phyloP scores from a whole-genome alignment of 2,113 vertebrate genomes.

The Ailuropoda melanoleuca region DNA sequence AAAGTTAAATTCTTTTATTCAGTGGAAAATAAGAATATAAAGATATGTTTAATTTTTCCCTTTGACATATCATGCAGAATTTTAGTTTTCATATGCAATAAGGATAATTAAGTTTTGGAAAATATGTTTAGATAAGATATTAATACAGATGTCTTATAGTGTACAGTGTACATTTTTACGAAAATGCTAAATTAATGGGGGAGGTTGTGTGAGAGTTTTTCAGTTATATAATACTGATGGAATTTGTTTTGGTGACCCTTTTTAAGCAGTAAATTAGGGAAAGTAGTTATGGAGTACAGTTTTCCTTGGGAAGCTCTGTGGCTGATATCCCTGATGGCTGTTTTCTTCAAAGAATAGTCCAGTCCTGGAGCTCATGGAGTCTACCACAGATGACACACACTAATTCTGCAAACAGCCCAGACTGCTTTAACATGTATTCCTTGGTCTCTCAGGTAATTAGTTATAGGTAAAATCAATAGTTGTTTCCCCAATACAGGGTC shows the following conservation, averaged over 20 bases:
- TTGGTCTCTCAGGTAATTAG: neutral
- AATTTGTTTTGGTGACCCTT: neutral
- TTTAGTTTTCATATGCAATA: neutral
- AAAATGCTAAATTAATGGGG: neutral
- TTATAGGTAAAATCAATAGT: conserved; percentile 20
- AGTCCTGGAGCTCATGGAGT: neutral
- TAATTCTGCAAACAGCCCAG: neutral
- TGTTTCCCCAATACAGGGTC: neutral
- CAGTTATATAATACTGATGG: neutral
- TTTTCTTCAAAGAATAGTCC: neutral
- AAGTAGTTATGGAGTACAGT: neutral
- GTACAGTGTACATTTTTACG: neutral
- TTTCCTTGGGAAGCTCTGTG: neutral
- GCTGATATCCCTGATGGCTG: neutral
- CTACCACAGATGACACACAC: neutral
- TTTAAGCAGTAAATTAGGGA: neutral
- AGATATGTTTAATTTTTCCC: neutral
- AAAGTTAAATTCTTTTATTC: neutral
- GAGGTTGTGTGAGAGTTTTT: neutral
- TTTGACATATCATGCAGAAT: neutral
- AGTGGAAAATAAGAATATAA: neutral
- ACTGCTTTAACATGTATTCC: neutral
- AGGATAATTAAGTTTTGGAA: neutral
- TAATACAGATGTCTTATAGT: neutral
- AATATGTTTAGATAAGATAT: neutral